Evolutionary conservation across 2,888 invertebrate genomes (phyloP), one percentile per base, ranked within the genome.

Genomic region (Callimorpha dominula): DNA sequence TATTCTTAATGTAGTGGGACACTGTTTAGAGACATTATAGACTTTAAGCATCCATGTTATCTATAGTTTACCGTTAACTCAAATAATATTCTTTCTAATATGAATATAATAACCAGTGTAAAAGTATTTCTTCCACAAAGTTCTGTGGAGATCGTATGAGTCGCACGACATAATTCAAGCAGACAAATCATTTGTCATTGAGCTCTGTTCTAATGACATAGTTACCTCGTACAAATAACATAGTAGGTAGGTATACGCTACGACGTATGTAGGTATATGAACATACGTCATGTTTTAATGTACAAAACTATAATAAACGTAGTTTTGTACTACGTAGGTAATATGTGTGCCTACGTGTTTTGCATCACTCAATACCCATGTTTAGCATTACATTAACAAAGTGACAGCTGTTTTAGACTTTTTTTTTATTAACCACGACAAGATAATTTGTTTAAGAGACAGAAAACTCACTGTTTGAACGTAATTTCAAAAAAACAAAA

Each of bases 121-220:
- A 40, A 50, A 49, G 62, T 50, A 42, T 63, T 50, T 42, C 42
- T 62, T 73, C 43, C 40, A 70, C 20, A 63, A 68, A 50, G 49
- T 42, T 69, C 57, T 54, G 64, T 50, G 50, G 12, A 57, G 57
- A 57, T 15, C 72, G 54, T 68, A 74, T 72, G 71, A 73, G 65
- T 42, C 64, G 49, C 62, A 79, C 79, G 68, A 73, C 71, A 73
- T 69, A 75, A 68, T 74, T 43, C 72, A 71, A 73, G 65, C 57
- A 60, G 42, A 65, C 57, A 66, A 46, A 65, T 67, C 65, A 81
- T 81, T 81, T 73, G 75, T 74, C 78, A 81, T 75, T 73, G 67
- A 57, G 71, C 70, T 72, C 70, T 70, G 71, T 71, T 70, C 68
- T 71, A 74, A 79, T 81, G 60, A 80, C 65, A 43, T 76, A 76